Percentiles rank a stretch among this genome's conserved stretches.
Conservation (phyloP, 2,113 vertebrate species). For the cat (Felis catus) region DNA sequence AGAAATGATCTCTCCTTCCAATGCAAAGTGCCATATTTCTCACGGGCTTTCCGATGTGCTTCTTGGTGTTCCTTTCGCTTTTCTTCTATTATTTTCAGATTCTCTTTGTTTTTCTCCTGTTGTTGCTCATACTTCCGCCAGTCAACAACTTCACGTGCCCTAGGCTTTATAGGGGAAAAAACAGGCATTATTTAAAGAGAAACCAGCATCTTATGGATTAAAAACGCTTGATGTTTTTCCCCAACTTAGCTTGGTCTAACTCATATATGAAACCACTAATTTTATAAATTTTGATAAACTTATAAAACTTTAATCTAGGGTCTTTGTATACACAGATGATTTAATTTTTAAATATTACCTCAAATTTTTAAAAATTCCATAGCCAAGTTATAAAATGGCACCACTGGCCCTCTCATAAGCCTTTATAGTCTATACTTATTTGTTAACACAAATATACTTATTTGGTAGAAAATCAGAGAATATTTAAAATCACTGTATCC, state of each 20-base stretch:
- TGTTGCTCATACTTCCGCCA: conserved; percentile 90
- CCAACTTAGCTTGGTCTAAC: conserved; percentile 12
- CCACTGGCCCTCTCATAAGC: background rate
- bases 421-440: conserved; percentile 11
- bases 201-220: background rate
- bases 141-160: conserved; percentile 92
- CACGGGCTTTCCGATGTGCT: conserved; percentile 84
- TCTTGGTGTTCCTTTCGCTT: conserved; percentile 90
- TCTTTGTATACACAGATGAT: background rate
- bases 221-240: conserved; percentile 3
- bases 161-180: conserved; percentile 85
- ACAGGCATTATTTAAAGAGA: conserved; percentile 19
- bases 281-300: conserved; percentile 37
- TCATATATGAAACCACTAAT: conserved; percentile 21
- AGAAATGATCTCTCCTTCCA: conserved; percentile 89
- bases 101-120: conserved; percentile 86
- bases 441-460: conserved; percentile 42
- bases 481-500: conserved; percentile 3
- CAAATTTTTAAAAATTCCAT: background rate
- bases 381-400: conserved; percentile 26
- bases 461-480: background rate
- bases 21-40: conserved; percentile 84
- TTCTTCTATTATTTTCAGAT: conserved; percentile 86
- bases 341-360: conserved; percentile 43
- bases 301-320: conserved; percentile 11